Evolutionary conservation across 2,113 vertebrate species (phyloP).

Genomic region (Elephas maximus): DNA sequence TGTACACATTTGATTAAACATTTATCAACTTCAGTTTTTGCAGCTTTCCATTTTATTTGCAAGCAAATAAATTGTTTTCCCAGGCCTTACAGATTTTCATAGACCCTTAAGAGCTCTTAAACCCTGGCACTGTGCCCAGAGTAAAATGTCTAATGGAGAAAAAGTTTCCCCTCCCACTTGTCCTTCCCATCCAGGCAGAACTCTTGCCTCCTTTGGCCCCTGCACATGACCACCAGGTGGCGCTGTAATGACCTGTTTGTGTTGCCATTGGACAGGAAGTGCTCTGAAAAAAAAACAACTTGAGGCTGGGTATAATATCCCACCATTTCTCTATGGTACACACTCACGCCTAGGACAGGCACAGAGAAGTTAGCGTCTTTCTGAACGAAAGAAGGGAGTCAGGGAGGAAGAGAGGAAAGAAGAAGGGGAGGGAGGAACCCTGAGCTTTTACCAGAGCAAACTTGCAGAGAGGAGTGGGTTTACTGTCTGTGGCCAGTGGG

Average conservation of each 20-base stretch:
- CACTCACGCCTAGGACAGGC: neutral
- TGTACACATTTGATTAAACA: conserved; percentile 73
- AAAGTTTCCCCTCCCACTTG: fast-evolving
- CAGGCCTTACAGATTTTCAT: conserved; percentile 46
- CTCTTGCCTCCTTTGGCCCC: fast-evolving
- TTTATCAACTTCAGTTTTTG: conserved; percentile 71
- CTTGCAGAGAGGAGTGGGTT: fast-evolving
- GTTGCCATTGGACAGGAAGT: neutral
- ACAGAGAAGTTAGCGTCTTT: neutral
- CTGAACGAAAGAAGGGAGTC: neutral
- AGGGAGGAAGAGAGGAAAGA: neutral
- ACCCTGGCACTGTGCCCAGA: conserved; percentile 68
- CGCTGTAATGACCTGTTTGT: neutral
- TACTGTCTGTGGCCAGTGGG: neutral
- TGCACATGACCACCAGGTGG: neutral
- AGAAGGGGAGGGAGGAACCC: neutral
- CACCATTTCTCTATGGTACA: fast-evolving
- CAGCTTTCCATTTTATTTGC: conserved; percentile 58
- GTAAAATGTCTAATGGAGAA: neutral
- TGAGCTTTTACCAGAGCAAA: no score
- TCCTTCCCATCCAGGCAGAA: no score
- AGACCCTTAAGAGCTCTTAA: conserved; percentile 54
- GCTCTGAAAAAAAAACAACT: no score
- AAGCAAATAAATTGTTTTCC: conserved; percentile 80
- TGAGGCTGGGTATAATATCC: fast-evolving